Evolutionary conservation across 2,113 vertebrate species (phyloP).

Genomic region (Salvator merianae): DNA sequence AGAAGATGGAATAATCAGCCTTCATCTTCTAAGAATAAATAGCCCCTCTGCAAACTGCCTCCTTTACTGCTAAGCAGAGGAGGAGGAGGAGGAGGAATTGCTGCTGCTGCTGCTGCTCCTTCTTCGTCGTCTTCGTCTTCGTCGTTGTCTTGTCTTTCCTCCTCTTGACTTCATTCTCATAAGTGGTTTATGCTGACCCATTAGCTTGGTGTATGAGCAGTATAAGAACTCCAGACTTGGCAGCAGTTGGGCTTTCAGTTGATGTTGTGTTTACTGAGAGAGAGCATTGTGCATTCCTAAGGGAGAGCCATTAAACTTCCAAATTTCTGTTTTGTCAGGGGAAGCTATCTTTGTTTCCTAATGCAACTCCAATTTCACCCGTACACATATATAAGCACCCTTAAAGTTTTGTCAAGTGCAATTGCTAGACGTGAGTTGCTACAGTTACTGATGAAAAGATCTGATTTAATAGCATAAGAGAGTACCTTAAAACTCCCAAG

Average conservation of each 20-base stretch:
- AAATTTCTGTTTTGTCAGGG: conserved; percentile 5
- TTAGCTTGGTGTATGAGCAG: conserved; percentile 17
- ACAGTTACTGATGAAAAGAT: neutral
- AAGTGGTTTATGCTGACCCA: conserved; percentile 28
- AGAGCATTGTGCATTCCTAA: conserved; percentile 15
- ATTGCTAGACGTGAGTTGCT: neutral
- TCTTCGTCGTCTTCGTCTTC: too few species aligned
- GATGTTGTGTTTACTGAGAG: conserved; percentile 23
- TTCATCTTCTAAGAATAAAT: neutral
- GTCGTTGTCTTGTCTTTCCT: neutral
- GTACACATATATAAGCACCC: neutral
- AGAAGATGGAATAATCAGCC: neutral
- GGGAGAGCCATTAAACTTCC: conserved; percentile 23
- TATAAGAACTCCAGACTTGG: conserved; percentile 14
- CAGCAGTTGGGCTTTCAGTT: conserved; percentile 1
- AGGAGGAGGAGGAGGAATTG: neutral
- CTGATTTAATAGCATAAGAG: neutral
- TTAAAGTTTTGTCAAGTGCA: conserved; percentile 5
- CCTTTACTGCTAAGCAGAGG: neutral
- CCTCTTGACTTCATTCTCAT: neutral
- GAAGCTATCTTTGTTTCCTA: conserved; percentile 16
- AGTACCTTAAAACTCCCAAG: neutral
- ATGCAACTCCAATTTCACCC: neutral
- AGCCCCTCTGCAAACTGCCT: neutral
- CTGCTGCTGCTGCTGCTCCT: too few species aligned